These are phyloP conservation scores for Pseudochaenichthys georgianus DNA, from an alignment of 2,797 vertebrate species.

Conservation along the genomic window DNA sequence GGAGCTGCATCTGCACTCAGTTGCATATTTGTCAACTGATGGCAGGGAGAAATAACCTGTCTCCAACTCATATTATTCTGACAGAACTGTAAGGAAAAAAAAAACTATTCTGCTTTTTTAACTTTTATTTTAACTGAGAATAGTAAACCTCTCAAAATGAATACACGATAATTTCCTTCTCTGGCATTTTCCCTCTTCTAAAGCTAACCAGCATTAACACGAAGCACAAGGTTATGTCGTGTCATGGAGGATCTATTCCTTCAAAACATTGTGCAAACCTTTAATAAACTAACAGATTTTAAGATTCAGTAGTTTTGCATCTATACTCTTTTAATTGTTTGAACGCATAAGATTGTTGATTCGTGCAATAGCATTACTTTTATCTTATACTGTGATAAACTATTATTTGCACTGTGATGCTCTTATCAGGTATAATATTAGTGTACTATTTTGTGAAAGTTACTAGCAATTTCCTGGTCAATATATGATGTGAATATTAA, in stretches of 20 bases:
- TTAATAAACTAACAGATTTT: constrained; percentile 10
- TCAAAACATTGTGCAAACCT: constrained; percentile 6
- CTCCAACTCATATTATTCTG: constrained; percentile 6
- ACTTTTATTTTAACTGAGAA: constrained; percentile 11
- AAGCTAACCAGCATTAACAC: constrained; percentile 67
- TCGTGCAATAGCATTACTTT: constrained; percentile 5
- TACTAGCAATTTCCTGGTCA: constrained; percentile 24
- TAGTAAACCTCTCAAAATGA: not conserved
- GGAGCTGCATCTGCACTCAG: constrained; percentile 16
- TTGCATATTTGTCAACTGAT: constrained; percentile 12
- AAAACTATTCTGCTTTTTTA: not conserved
- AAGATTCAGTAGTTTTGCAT: not conserved
- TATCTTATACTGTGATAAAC: constrained; percentile 32
- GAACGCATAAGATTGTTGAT: constrained; percentile 23
- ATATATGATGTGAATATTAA: constrained; percentile 58
- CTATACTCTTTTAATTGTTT: constrained; percentile 6
- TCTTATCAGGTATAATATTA: constrained; percentile 19
- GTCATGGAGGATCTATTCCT: not conserved
- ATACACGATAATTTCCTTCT: constrained; percentile 13
- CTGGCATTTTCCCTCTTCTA: constrained; percentile 25
- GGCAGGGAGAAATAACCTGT: not conserved
- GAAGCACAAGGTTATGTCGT: constrained; percentile 13
- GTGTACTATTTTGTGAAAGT: constrained; percentile 46
- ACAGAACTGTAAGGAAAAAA: constrained; percentile 33
- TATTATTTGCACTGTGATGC: constrained; percentile 44